Evolutionary conservation across 1,140 invertebrate species (phyloP).

Genomic region (Temnothorax nylanderi): DNA sequence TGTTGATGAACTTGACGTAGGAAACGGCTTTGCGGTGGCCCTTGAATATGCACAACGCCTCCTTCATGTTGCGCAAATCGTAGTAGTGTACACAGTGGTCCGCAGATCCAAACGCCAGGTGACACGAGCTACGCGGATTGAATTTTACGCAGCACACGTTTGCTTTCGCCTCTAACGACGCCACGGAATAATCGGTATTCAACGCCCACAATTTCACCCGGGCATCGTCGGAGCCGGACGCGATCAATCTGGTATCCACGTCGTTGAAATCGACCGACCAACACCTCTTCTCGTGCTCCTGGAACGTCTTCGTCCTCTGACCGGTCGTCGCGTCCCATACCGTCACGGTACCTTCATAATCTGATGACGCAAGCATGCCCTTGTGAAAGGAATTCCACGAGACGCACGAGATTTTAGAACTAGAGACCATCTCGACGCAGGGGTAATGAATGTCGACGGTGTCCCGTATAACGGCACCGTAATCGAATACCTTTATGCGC

Average conservation of each 20-base stretch:
- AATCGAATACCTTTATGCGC: conserved; percentile 97
- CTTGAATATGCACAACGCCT: conserved; percentile 94
- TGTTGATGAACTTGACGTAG: conserved; percentile 97
- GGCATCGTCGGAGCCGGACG: conserved; percentile 97
- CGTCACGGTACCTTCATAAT: conserved; percentile 97
- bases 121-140: conserved; percentile 94
- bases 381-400: conserved; percentile 98
- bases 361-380: conserved; percentile 95
- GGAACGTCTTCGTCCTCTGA: conserved; percentile 90
- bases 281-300: conserved; percentile 98
- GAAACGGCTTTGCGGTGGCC: conserved; percentile 98
- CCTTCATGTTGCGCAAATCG: conserved; percentile 95
- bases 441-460: conserved; percentile 96
- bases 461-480: conserved; percentile 93
- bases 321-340: conserved; percentile 96
- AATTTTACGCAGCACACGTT: conserved; percentile 99
- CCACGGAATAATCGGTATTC: conserved; percentile 94
- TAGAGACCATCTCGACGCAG: conserved; percentile 96
- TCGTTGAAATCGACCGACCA: conserved; percentile 99
- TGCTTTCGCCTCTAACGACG: conserved; percentile 95
- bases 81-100: conserved; percentile 99
- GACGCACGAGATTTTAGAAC: conserved; percentile 97
- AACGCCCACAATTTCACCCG: conserved; percentile 97
- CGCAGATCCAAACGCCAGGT: conserved; percentile 97
- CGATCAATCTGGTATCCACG: conserved; percentile 95